Base-by-base conservation (phyloP, 2,113 vertebrate genomes). In the Galeopterus variegatus region DNA sequence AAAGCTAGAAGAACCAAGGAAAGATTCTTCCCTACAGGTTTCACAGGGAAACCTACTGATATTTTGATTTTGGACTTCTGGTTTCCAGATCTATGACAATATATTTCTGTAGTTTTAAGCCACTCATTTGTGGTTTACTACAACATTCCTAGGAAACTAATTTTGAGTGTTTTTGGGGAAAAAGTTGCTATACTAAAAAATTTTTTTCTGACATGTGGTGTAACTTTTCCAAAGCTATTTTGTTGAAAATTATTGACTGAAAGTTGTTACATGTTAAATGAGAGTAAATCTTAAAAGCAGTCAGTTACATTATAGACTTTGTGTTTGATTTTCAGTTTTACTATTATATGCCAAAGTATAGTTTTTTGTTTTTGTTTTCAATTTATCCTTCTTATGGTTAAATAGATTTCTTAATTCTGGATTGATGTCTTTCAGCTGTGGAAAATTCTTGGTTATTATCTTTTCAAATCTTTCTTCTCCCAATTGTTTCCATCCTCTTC, bases 261-360 rank as follows among this genome's bases (percentile, higher is more conserved):
- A 76, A 62, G 52, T 90, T 69, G 60, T 77, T 88, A 41, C 17
- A 41, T 41, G 24, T 62, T 23, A 72, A 70, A 21, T 79, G 31
- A 79, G 41, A 70, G 14, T 83, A 95, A 86, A 67, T 86, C 36
- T 79, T 86, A 86, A 88, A 69, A 93, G 28, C 14, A 67, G 26
- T 41, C 58, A n/a, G 48, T 48, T 19, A 76, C 9, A 48, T 93
- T 69, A 69, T 21, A 77, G 11, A 69, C 19, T 91, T 36, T 65
- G 33, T 36, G 15, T 90, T 83, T 64, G 19, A 19, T 64, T 93
- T 79, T 58, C 62, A 79, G 36, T 77, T 93, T 77, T 65, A 45
- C 28, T 18, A 36, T 69, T 69, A 77, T 56, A 77, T 50, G 50
- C 10, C 11, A n/a, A 83, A 83, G 15, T 93, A 41, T 76, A 36